These are phyloP conservation scores for Agrilus biguttatus DNA, from an alignment of 2,888 invertebrate genomes.

Conservation along the genomic window DNA sequence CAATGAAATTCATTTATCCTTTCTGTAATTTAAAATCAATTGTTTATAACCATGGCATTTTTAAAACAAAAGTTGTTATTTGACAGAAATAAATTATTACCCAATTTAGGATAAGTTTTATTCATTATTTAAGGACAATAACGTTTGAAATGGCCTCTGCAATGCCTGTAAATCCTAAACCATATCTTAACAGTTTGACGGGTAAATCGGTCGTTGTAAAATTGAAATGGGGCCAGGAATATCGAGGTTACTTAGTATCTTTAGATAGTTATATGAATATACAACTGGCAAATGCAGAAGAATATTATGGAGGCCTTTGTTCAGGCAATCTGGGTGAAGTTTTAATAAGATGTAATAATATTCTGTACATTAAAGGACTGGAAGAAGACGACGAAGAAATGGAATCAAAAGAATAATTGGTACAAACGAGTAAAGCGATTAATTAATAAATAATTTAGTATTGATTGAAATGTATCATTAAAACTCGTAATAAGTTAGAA, in stretches of 20 bases:
- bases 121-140: too few species aligned
- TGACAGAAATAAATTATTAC: too few species aligned
- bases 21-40: too few species aligned
- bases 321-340: slow-evolving; percentile 93
- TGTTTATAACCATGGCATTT: too few species aligned
- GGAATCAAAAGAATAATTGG: slow-evolving; percentile 71
- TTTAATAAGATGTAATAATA: slow-evolving; percentile 92
- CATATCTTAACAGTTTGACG: slow-evolving; percentile 93
- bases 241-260: slow-evolving; percentile 96
- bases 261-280: slow-evolving; percentile 99
- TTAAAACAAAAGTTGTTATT: too few species aligned
- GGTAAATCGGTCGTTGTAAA: slow-evolving; percentile 97
- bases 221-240: slow-evolving; percentile 99
- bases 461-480: too few species aligned
- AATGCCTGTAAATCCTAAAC: slow-evolving; percentile 98
- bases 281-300: slow-evolving; percentile 95
- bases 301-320: slow-evolving; percentile 82
- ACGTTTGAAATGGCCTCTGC: slow-evolving; percentile 51
- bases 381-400: slow-evolving; percentile 97
- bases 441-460: too few species aligned
- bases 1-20: too few species aligned
- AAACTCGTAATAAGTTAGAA: too few species aligned
- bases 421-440: too few species aligned
- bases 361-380: slow-evolving; percentile 84
- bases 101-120: too few species aligned